Evolutionary conservation across 1,140 invertebrate species (phyloP).

Genomic region (Epicauta chinensis): DNA sequence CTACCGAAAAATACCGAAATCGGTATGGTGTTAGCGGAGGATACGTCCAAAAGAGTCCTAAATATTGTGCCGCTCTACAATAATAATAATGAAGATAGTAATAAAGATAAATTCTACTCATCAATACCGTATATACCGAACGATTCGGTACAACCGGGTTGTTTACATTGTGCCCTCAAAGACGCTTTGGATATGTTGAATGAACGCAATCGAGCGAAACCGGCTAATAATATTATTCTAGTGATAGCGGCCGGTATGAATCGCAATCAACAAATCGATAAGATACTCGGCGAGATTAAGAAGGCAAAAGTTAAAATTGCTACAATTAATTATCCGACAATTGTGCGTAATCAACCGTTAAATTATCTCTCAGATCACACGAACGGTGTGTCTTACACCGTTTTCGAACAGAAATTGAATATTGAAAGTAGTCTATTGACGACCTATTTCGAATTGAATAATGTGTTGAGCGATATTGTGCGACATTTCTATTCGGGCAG

Average conservation of each 20-base stretch:
- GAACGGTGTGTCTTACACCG: conserved; percentile 44
- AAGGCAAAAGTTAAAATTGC: conserved; percentile 42
- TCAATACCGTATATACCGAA: conserved; percentile 47
- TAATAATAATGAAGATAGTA: conserved; percentile 35
- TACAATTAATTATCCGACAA: conserved; percentile 47
- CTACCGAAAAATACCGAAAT: conserved; percentile 47
- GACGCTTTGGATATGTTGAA: conserved; percentile 48
- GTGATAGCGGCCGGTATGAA: conserved; percentile 44
- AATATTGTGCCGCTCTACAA: conserved; percentile 29
- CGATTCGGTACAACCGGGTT: conserved; percentile 43
- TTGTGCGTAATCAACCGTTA: conserved; percentile 38
- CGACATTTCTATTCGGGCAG: conserved; percentile 46
- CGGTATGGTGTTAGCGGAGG: conserved; percentile 44
- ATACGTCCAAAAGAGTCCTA: conserved; percentile 36
- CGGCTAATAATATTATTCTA: conserved; percentile 50
- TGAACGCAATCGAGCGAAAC: conserved; percentile 37
- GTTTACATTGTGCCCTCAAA: conserved; percentile 47
- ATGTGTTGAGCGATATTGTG: conserved; percentile 46
- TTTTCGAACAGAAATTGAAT: conserved; percentile 48
- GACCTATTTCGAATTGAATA: conserved; percentile 50
- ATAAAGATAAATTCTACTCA: conserved; percentile 44
- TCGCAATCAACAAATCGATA: conserved; percentile 31
- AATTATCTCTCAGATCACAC: conserved; percentile 46
- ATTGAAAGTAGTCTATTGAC: conserved; percentile 45
- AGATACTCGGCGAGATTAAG: conserved; percentile 36